Base-by-base conservation (phyloP, 2,888 invertebrate genomes). In the Camponotus fellah region DNA sequence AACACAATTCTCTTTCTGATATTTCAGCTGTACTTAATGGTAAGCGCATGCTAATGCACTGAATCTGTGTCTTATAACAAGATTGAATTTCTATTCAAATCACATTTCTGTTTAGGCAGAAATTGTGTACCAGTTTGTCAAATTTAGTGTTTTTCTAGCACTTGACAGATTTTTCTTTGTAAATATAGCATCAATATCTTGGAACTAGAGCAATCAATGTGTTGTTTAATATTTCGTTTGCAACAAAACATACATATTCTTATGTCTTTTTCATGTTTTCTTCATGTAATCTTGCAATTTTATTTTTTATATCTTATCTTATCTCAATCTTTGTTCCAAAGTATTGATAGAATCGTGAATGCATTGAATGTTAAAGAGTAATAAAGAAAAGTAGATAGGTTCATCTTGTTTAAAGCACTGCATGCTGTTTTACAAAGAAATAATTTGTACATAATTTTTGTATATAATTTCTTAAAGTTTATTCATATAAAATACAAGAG, bases 11-110 rank as follows among this genome's bases (percentile, higher is more conserved):
- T 85, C 83, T 91, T 86, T 91, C 88, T 86, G 87, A 87, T 79
- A 87, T 91, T 89, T 89, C 90, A 92, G 90, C 88, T 91, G 82
- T 89, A 86, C 87, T 87, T 86, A 87, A 88, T 89, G 88, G 91
- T 91, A 91, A 92, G 89, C 87, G 91, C 91, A 90, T 90, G 90
- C 72, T 71, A 82, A 87, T 71, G 77, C 77, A 79, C 87, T 84
- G 40, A 82, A 66, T 43, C 76, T 82, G 34, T 60, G 60, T 66
- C 60, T 83, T 66, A 71, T 58, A 43, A 84, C 60, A 77, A 49
- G 83, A 82, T 84, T 65, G 46, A 76, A 86, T 71, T 46, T 64
- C 69, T 80, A 62, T 62, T 71, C 40, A 21, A 62, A 62, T 37
- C 43, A 77, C 60, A 2, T 69, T 80, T 80, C 34, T 26, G 69